Conservation (phyloP, 2,113 vertebrate genomes). For the Salvelinus namaycush region DNA sequence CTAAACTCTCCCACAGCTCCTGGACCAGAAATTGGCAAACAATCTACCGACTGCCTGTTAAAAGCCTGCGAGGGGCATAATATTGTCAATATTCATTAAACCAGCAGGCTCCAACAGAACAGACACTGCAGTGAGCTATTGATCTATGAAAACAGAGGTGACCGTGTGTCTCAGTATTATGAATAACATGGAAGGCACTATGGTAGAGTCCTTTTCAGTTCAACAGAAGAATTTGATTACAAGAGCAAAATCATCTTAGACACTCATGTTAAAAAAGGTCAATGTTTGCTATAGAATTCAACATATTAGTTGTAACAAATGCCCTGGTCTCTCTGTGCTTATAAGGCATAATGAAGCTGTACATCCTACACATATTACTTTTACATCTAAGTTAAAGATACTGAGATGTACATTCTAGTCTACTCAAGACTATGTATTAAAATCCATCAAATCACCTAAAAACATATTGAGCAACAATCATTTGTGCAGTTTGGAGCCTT, state of each 20-base stretch:
- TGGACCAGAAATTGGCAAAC: neutral
- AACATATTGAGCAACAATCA: neutral
- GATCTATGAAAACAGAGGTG: too few species aligned
- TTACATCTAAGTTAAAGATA: constrained; percentile 19
- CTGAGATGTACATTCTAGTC: neutral
- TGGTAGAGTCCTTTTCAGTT: neutral
- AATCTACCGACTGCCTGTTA: neutral
- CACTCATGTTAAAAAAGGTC: neutral
- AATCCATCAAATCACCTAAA: neutral
- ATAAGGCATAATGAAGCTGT: neutral
- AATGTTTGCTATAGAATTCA: neutral
- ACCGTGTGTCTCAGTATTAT: neutral
- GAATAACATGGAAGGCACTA: neutral
- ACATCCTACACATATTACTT: neutral
- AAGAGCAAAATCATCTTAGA: neutral
- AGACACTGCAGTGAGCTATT: neutral
- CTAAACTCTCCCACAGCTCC: neutral
- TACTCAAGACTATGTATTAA: neutral
- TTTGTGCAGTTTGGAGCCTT: neutral
- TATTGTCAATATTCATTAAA: neutral
- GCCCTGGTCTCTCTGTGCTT: neutral
- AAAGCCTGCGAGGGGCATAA: neutral
- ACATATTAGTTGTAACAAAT: neutral
- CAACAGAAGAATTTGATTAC: neutral
- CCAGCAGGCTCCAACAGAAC: neutral